Evolutionary conservation across 2,113 vertebrate species (phyloP).

Genomic region (Halichoerus grypus): DNA sequence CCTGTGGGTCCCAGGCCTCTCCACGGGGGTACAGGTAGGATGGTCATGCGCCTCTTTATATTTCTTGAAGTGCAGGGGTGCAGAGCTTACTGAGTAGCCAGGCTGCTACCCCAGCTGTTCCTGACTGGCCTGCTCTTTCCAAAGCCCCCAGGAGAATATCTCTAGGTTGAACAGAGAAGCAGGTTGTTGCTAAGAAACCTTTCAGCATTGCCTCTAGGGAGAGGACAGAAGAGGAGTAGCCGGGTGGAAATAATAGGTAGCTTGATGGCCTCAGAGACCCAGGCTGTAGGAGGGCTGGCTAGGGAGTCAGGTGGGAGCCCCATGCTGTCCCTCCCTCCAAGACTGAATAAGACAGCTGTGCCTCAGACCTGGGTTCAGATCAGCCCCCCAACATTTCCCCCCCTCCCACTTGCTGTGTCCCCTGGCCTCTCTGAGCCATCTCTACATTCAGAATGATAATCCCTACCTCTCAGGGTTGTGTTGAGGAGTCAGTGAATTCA

Average conservation of each 20-base stretch:
- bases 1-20: neutral
- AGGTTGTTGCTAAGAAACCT: constrained; percentile 69
- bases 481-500: no score
- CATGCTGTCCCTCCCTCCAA: neutral
- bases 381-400: fast-evolving
- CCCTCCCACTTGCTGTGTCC: neutral
- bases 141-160: neutral
- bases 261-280: neutral
- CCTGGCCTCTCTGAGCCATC: neutral
- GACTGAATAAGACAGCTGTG: neutral
- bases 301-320: neutral
- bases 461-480: neutral
- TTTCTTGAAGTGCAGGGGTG: neutral
- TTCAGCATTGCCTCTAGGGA: constrained; percentile 16
- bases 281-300: neutral
- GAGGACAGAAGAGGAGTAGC: neutral
- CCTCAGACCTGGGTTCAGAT: neutral
- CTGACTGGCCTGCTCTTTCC: neutral
- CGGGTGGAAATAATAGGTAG: constrained; percentile 25
- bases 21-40: neutral
- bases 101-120: neutral
- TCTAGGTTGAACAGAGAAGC: neutral
- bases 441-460: no score
- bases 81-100: neutral
- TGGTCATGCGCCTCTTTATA: neutral